phyloP scores from a whole-genome alignment of 2,113 vertebrate genomes.

The Hemibagrus wyckioides region DNA sequence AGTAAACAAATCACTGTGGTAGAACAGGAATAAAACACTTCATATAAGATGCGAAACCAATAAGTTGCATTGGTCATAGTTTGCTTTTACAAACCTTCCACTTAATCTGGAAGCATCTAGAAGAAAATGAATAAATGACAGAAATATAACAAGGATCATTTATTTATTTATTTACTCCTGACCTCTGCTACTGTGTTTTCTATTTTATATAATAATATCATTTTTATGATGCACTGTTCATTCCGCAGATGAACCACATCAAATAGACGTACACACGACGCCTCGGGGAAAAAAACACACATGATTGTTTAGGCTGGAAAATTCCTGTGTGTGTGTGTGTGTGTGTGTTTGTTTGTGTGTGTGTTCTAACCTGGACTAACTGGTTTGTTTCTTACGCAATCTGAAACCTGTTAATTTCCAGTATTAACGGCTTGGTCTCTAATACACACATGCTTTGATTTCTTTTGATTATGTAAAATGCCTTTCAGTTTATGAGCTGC shows the following conservation, averaged over 20 bases:
- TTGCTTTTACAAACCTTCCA: too few relatives aligned
- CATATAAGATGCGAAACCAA: too few relatives aligned
- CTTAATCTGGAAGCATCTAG: background rate
- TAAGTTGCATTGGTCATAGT: too few relatives aligned
- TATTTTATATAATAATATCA: background rate
- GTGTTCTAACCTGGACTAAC: slow-evolving; percentile 15
- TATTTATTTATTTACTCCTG: background rate
- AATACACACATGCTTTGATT: background rate
- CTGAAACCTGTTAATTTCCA: slow-evolving; percentile 24
- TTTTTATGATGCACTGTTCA: background rate
- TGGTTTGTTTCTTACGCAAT: slow-evolving; percentile 4
- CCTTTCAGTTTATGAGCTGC: background rate
- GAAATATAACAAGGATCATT: too few relatives aligned
- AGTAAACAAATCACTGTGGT: too few relatives aligned
- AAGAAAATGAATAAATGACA: background rate
- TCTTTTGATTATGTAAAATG: background rate
- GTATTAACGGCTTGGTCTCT: background rate
- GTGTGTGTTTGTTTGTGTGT: too few relatives aligned
- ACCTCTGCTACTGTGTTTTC: background rate
- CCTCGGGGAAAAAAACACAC: background rate
- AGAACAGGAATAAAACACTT: background rate
- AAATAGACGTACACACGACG: background rate
- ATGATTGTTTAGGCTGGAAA: background rate
- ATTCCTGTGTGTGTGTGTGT: too few relatives aligned
- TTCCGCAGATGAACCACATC: background rate